Evolutionary conservation across 2,888 invertebrate genomes (phyloP), one percentile per base, ranked within the genome.

Genomic region (Dasypolia templi): DNA sequence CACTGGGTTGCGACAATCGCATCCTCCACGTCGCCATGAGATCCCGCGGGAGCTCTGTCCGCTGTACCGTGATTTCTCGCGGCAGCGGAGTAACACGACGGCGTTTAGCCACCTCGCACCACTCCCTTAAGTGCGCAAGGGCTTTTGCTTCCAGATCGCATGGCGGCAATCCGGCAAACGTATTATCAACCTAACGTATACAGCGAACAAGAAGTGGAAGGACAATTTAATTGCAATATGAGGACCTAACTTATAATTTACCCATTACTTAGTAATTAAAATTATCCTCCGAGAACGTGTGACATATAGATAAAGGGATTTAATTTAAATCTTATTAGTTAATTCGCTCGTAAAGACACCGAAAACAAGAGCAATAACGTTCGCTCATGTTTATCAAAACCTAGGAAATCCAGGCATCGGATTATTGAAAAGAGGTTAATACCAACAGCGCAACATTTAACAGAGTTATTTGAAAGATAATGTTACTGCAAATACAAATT

Each of bases 321-420:
- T 35, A 44, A 77, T 68, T 70, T n/a, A 46, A 62, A 46, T 19
- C 12, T 58, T 61, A 83, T 14, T 39, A 61, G 56, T 35, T 82
- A 85, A 79, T 82, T 74, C 72, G 14, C 49, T 69, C 39, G n/a
- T 55, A 59, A 63, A 69, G 32, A 66, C 51, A 65, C 66, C 75
- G 35, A 84, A 80, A 76, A 84, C 69, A 72, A 73, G 61, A 64
- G 64, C 76, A 80, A 80, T 77, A 70, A 77, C 42, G 53, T 26
- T 79, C 39, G 26, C 5, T 42, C 32, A 26, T 77, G 14, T 67
- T 26, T 17, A 32, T 49, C 4, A 19, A 42, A 29, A 35, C n/a
- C 2, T 55, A 22, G 14, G 19, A 35, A 69, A 69, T 42, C 32
- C 5, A 63, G 46, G 4, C 9, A 46, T 4, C 26, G 1, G 26